A percentile compares a stretch with the other conserved stretches of the same genome.
These are phyloP conservation scores for Ectropis crepuscularia DNA, from an alignment of 2,888 invertebrate genomes.

Conservation along the genomic window DNA sequence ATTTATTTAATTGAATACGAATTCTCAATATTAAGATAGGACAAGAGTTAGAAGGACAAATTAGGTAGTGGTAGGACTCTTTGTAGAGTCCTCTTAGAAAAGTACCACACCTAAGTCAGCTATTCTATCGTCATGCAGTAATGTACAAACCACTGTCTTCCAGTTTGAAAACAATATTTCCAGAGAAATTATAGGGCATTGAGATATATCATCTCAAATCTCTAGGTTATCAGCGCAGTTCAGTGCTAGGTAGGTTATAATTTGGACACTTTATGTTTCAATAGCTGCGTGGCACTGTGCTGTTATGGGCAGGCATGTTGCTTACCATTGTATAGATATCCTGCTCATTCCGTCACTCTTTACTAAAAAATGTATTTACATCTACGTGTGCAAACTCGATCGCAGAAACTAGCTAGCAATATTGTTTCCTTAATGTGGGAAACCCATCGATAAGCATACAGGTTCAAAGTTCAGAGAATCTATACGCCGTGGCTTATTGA, in stretches of 20 bases:
- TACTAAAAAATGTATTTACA: too few species aligned
- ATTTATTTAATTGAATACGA: too few species aligned
- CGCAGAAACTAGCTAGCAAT: not conserved
- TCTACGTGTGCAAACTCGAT: too few species aligned
- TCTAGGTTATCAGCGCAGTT: not conserved
- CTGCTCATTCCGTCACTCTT: not conserved
- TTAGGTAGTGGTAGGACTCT: too few species aligned
- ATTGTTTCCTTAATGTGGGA: not conserved
- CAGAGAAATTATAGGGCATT: not conserved
- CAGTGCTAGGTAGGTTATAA: not conserved
- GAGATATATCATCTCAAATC: too few species aligned
- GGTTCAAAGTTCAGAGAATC: constrained; percentile 40
- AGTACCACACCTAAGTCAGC: not conserved
- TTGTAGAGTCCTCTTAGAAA: too few species aligned
- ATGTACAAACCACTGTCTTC: not conserved
- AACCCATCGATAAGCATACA: constrained; percentile 34
- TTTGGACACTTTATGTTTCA: not conserved
- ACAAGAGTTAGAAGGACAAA: too few species aligned
- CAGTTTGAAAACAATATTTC: not conserved
- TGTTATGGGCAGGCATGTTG: too few species aligned
- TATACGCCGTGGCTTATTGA: constrained; percentile 41
- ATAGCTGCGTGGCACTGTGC: not conserved
- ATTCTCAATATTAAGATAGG: too few species aligned
- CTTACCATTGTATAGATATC: not conserved
- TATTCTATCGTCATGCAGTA: not conserved